Conservation (phyloP, 2,888 invertebrate species). For the Pherbina coryleti region DNA sequence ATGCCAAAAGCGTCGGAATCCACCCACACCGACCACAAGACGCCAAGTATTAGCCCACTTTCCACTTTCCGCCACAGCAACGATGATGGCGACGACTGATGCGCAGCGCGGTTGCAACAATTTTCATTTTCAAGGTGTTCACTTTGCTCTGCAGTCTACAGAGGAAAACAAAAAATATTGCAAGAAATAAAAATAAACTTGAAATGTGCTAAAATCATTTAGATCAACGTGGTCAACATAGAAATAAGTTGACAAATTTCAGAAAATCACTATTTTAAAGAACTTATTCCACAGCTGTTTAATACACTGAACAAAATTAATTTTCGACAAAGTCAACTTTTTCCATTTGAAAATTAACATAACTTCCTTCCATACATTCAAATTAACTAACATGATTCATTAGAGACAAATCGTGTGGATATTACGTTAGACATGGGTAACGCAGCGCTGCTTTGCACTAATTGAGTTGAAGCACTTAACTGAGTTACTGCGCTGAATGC, state of each 20-base stretch:
- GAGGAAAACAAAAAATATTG: background rate
- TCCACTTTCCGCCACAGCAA: background rate
- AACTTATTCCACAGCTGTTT: too few relatives aligned
- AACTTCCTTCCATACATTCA: too few relatives aligned
- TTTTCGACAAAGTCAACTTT: too few relatives aligned
- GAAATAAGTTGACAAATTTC: background rate
- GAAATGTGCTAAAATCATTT: constrained; percentile 21
- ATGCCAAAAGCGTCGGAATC: background rate
- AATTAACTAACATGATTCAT: too few relatives aligned
- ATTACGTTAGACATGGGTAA: too few relatives aligned
- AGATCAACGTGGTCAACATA: constrained; percentile 4
- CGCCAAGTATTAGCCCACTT: constrained; percentile 17
- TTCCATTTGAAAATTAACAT: too few relatives aligned
- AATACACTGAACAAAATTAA: too few relatives aligned
- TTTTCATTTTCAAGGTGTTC: constrained; percentile 36
- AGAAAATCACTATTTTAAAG: too few relatives aligned
- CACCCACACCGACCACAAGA: constrained; percentile 27
- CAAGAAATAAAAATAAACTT: background rate
- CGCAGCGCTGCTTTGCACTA: too few relatives aligned
- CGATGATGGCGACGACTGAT: constrained; percentile 1
- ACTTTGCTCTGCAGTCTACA: background rate
- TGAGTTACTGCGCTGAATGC: too few relatives aligned
- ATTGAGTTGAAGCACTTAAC: too few relatives aligned
- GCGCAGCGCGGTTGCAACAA: background rate
- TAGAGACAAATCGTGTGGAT: too few relatives aligned